Percentiles rank a stretch among this genome's conserved stretches.
Evolutionary conservation across 1,140 invertebrate genomes (phyloP).

Genomic region (Meloidogyne exigua): DNA sequence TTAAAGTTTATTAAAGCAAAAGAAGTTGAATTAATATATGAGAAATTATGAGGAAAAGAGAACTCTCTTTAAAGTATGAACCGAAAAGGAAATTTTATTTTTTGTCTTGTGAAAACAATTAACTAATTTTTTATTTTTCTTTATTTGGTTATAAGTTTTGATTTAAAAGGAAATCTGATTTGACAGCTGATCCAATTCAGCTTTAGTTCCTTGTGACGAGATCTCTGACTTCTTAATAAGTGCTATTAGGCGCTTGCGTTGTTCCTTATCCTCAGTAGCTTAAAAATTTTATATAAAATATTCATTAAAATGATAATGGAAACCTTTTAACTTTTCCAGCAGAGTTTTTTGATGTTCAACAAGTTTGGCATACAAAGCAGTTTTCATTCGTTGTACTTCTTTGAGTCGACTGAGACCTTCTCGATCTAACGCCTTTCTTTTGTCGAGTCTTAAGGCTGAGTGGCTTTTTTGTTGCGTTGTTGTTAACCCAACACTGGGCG

Average conservation of each 20-base stretch:
- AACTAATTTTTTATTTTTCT: no score
- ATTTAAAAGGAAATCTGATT: no score
- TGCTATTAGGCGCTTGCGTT: constrained; percentile 29
- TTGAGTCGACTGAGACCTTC: constrained; percentile 24
- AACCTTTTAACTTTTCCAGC: constrained; percentile 25
- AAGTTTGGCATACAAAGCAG: constrained; percentile 32
- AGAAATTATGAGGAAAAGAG: no score
- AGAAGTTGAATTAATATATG: no score
- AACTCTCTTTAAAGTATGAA: no score
- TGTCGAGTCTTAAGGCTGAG: background rate
- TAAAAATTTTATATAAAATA: background rate
- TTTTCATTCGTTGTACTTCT: constrained; percentile 30
- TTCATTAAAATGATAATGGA: background rate
- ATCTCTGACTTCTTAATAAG: constrained; percentile 30
- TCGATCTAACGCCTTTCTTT: constrained; percentile 7
- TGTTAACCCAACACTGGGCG: background rate
- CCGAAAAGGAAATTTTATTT: no score
- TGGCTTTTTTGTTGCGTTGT: background rate
- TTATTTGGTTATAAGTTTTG: no score
- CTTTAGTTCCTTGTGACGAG: constrained; percentile 12
- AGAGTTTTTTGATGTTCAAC: constrained; percentile 31
- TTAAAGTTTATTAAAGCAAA: no score
- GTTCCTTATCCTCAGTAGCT: constrained; percentile 30
- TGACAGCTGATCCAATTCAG: constrained; percentile 21
- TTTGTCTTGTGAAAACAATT: no score